phyloP scores from a whole-genome alignment of 2,888 invertebrate species.

The Imbricaverruca yamaguchii region DNA sequence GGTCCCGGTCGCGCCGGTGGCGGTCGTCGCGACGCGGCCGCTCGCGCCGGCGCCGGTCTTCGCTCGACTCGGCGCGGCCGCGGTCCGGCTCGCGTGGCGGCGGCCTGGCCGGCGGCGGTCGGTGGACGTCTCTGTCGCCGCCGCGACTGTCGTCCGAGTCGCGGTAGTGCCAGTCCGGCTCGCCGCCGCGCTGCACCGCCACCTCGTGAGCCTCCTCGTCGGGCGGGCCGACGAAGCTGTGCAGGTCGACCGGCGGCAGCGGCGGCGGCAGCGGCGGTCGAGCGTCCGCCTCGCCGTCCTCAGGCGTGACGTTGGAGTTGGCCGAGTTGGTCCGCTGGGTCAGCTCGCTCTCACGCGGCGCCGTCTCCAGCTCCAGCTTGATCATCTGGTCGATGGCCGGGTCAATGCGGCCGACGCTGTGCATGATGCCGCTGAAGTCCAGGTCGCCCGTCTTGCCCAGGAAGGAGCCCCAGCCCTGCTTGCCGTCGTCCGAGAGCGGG shows the following conservation, averaged over 20 bases:
- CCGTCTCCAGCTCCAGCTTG: constrained; percentile 10
- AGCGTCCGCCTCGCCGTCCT: neutral
- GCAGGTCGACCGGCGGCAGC: neutral
- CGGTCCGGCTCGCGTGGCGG: too few species aligned
- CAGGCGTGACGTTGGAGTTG: neutral
- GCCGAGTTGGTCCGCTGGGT: neutral
- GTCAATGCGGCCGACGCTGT: constrained; percentile 12
- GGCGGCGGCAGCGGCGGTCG: neutral
- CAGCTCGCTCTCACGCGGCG: neutral
- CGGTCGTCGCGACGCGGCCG: neutral
- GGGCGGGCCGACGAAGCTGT: neutral
- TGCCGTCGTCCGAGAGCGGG: constrained; percentile 21
- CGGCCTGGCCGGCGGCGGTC: too few species aligned
- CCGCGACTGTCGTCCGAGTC: neutral
- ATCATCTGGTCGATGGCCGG: constrained; percentile 21
- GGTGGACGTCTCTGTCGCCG: neutral
- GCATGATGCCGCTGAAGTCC: constrained; percentile 11
- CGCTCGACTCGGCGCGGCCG: neutral
- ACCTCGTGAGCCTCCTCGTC: neutral
- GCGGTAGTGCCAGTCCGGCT: neutral
- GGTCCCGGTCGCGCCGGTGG: neutral
- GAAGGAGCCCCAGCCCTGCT: constrained; percentile 7
- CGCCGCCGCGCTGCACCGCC: neutral
- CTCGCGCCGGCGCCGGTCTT: neutral
- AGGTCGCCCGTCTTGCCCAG: constrained; percentile 1